Evolutionary conservation across 1,140 invertebrate genomes (phyloP).

Genomic region (Drosophila dunni): DNA sequence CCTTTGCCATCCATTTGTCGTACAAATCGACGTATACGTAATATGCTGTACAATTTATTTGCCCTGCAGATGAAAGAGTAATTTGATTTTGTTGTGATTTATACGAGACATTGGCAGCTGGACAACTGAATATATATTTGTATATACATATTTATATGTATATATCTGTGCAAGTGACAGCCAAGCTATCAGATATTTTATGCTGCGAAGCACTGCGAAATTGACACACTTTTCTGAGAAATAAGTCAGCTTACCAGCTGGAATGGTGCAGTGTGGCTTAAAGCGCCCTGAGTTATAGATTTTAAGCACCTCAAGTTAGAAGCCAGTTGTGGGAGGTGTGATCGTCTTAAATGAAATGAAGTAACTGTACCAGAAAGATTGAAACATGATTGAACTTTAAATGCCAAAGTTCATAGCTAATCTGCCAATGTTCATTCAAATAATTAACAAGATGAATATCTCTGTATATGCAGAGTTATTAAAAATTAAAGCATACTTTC

Average conservation of each 20-base stretch:
- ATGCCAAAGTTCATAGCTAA: no score
- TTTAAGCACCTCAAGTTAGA: neutral
- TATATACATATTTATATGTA: neutral
- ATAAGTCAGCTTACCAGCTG: neutral
- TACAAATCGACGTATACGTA: conserved; percentile 56
- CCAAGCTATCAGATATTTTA: conserved; percentile 16
- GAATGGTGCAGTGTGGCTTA: neutral
- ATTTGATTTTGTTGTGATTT: conserved; percentile 76
- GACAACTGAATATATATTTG: conserved; percentile 25
- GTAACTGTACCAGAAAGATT: no score
- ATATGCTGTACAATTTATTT: conserved; percentile 68
- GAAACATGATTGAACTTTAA: no score
- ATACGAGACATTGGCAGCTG: conserved; percentile 42
- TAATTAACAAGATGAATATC: no score
- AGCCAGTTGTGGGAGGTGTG: neutral
- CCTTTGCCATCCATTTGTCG: conserved; percentile 43
- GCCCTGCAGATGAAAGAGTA: conserved; percentile 69
- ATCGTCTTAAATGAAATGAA: no score
- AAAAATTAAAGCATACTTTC: conserved; percentile 3
- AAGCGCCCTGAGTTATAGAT: neutral
- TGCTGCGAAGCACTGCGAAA: neutral
- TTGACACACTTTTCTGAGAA: conserved; percentile 2
- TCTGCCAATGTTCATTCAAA: no score
- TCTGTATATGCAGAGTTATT: neutral
- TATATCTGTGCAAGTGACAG: conserved; percentile 19